Base-by-base conservation (phyloP, 2,797 vertebrate genomes). In the Gymnothorax javanicus region DNA sequence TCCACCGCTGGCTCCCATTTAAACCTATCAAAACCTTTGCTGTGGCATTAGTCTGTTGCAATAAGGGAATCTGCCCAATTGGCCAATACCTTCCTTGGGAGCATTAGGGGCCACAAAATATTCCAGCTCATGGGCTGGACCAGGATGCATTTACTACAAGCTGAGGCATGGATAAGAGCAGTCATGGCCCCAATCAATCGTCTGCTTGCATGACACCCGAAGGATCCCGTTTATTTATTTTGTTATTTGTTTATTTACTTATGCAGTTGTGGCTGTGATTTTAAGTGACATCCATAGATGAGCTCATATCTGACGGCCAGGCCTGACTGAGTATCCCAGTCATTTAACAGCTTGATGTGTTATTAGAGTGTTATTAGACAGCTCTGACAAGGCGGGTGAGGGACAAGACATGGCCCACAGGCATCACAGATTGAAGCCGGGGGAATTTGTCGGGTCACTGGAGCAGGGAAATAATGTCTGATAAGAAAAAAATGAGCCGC, bases 401-500 rank as follows among this genome's bases (percentile, higher is more conserved):
- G 83, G 62, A 67, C 86, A 52, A 58, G 83, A 84, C 79, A 27
- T 17, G 33, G 86, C 85, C 73, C 71, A 86, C 82, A 84, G 88
- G 86, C 87, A 58, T 56, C 84, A 82, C 86, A 56, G 60, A 81
- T 50, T 9, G 58, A 60, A 79, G 77, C 85, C 85, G 84, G 87
- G 67, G 56, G 85, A 88, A 92, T 91, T 87, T 89, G 88, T 84
- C 75, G 89, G 88, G 84, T 87, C 90, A 87, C 71, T 90, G 91
- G 87, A 92, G 90, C 90, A 88, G 71, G 84, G 86, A 88, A 90
- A 89, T 90, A 86, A 90, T 90, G 88, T 90, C 85, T 88, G 88
- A 91, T 90, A 89, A 88, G 83, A 86, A 87, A 43, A 90, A 89
- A 90, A 86, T 91, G 91, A 92, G 75, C 75, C 52, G 75, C 43